phyloP scores from a whole-genome alignment of 2,888 invertebrate genomes.

The Byasa hedistus region DNA sequence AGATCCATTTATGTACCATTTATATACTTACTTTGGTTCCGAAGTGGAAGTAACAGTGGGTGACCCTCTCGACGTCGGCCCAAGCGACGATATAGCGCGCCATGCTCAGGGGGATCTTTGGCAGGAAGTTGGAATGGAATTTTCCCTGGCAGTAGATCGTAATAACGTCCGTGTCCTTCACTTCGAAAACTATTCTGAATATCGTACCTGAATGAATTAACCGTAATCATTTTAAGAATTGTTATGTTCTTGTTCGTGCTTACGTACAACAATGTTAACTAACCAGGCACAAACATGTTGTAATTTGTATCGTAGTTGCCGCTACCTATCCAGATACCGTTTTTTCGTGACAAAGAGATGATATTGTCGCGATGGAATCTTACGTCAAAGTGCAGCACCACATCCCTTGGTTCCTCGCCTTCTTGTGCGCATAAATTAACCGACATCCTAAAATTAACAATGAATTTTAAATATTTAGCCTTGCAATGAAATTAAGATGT shows the following conservation, averaged over 20 bases:
- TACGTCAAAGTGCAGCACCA: conserved; percentile 72
- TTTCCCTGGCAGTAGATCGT: conserved; percentile 76
- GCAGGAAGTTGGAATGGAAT: conserved; percentile 73
- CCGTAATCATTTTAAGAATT: not conserved
- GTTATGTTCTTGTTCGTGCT: not conserved
- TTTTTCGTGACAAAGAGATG: conserved; percentile 68
- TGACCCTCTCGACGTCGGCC: conserved; percentile 68
- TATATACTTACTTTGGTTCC: conserved; percentile 46
- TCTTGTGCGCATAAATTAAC: conserved; percentile 72
- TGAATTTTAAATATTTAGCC: too few species aligned
- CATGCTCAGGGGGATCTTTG: conserved; percentile 70
- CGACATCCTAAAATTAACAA: conserved; percentile 57
- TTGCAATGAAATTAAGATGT: too few species aligned
- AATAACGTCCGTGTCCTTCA: conserved; percentile 73
- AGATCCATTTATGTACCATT: not conserved
- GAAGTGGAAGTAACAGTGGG: conserved; percentile 68
- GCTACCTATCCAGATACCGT: conserved; percentile 74
- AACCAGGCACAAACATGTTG: conserved; percentile 75
- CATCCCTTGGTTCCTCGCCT: conserved; percentile 70
- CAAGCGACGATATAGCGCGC: conserved; percentile 69
- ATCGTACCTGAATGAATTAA: conserved; percentile 55
- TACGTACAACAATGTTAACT: conserved; percentile 31
- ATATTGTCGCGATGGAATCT: conserved; percentile 73
- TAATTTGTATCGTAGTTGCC: conserved; percentile 74
- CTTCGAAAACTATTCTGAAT: conserved; percentile 71